These are phyloP conservation scores for Silurus glanis DNA, from an alignment of 2,113 vertebrate genomes.

Conservation along the genomic window DNA sequence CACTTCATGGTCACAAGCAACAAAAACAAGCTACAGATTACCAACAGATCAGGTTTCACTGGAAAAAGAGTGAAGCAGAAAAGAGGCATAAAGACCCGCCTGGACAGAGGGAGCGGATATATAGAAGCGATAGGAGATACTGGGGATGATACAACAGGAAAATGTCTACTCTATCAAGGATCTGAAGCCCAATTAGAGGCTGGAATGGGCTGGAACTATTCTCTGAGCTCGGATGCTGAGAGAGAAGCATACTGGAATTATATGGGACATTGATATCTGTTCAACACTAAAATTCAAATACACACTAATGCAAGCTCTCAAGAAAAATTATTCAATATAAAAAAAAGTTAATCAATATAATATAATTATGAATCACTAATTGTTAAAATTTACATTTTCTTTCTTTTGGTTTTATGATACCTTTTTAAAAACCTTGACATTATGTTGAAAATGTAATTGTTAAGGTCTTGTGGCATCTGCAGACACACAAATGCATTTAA, in stretches of 20 bases:
- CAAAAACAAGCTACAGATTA: conserved; percentile 39
- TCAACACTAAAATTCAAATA: background rate
- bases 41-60: conserved; percentile 35
- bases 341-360: too few relatives aligned
- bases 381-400: background rate
- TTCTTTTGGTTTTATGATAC: background rate
- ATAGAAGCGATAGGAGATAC: background rate
- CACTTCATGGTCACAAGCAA: background rate
- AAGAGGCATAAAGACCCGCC: background rate
- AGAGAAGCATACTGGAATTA: background rate
- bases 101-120: background rate
- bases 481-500: background rate
- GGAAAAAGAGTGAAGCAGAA: background rate
- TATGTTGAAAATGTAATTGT: background rate
- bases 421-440: background rate
- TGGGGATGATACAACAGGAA: background rate
- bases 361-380: background rate
- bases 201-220: background rate
- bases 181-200: background rate
- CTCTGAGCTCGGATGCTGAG: background rate
- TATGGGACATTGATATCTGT: background rate
- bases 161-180: background rate
- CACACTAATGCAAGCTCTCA: background rate
- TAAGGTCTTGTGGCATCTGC: background rate
- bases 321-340: background rate